Evolutionary conservation across 2,888 invertebrate species (phyloP).

Genomic region (Deilephila porcellus): DNA sequence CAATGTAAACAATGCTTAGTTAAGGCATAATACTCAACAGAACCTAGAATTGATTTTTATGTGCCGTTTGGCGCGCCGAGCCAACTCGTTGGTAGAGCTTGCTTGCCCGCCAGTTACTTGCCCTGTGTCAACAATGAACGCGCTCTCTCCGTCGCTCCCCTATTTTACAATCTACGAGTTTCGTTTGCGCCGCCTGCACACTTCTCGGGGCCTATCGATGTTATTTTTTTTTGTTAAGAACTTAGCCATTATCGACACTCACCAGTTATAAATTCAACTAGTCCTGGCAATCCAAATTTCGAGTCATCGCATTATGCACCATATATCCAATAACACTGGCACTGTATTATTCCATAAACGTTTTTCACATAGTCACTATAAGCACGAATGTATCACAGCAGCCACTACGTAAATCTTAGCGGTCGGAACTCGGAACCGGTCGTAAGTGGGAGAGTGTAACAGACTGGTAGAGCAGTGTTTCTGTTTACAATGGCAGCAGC

Average conservation of each 20-base stretch:
- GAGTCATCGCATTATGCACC: constrained; percentile 58
- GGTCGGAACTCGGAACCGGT: constrained; percentile 77
- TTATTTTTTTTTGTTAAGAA: constrained; percentile 28
- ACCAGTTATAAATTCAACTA: constrained; percentile 60
- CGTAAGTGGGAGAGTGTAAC: constrained; percentile 69
- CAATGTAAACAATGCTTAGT: background rate
- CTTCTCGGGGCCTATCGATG: background rate
- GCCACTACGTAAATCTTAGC: constrained; percentile 68
- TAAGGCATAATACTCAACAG: background rate
- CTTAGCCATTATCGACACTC: constrained; percentile 53
- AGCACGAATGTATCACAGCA: constrained; percentile 63
- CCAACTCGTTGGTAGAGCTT: constrained; percentile 47
- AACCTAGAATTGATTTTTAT: background rate
- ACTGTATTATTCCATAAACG: constrained; percentile 48
- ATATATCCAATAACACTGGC: constrained; percentile 50
- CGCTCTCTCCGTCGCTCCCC: constrained; percentile 75
- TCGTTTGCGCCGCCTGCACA: constrained; percentile 61
- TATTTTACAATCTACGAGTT: constrained; percentile 53
- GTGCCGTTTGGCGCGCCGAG: constrained; percentile 35
- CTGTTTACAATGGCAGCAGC: constrained; percentile 53
- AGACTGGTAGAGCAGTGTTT: constrained; percentile 62
- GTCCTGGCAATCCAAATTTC: constrained; percentile 48
- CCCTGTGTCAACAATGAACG: constrained; percentile 73
- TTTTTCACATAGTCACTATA: constrained; percentile 53
- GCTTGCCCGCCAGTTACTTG: constrained; percentile 55